phyloP scores from a whole-genome alignment of 2,797 vertebrate species.

The Aulostomus chinensis region DNA sequence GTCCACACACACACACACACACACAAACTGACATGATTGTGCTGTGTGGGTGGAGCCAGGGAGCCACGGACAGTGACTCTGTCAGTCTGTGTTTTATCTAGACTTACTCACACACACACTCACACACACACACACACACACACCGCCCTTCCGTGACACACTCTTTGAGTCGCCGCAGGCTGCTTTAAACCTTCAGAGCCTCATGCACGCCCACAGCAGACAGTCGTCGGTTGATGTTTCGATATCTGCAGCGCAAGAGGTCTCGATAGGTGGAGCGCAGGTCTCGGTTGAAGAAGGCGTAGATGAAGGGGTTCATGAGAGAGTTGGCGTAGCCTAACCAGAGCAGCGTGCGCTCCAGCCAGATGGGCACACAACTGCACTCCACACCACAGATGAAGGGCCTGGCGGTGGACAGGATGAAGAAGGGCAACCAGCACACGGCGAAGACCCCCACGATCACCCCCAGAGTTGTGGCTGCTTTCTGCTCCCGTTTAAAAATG shows the following conservation, averaged over 20 bases:
- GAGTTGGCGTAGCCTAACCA: constrained; percentile 87
- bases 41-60: constrained; percentile 34
- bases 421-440: constrained; percentile 85
- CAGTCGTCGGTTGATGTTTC: constrained; percentile 84
- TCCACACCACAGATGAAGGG: constrained; percentile 85
- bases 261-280: constrained; percentile 83
- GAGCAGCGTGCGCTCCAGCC: constrained; percentile 83
- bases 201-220: constrained; percentile 85
- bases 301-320: constrained; percentile 86
- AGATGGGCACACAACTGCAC: constrained; percentile 85
- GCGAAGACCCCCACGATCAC: constrained; percentile 84
- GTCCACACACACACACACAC: constrained; percentile 34
- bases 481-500: constrained; percentile 86
- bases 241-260: constrained; percentile 83
- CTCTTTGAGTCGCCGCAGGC: background rate
- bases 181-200: constrained; percentile 76
- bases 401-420: constrained; percentile 82
- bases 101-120: constrained; percentile 37
- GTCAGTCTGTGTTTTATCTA: constrained; percentile 61
- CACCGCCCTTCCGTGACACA: too few species aligned
- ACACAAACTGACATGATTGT: constrained; percentile 48
- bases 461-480: constrained; percentile 83
- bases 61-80: constrained; percentile 35
- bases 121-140: too few species aligned
- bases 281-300: constrained; percentile 86